Conservation (phyloP, 2,888 invertebrate genomes). For the Rhingia campestris region DNA sequence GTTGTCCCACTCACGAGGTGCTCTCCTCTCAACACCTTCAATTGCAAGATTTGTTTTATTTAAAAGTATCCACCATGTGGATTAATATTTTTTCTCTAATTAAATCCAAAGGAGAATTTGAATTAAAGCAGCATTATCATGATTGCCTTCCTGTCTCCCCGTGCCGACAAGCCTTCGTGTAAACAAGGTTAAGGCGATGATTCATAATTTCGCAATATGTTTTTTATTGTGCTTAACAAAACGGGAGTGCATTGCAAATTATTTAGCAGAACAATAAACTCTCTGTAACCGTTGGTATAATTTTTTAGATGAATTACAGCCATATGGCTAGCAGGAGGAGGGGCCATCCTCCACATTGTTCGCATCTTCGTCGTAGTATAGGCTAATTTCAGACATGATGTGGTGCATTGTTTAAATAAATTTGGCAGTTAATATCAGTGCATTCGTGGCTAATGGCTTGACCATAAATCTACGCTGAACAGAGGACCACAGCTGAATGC, state of each 20-base stretch:
- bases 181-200: conserved; percentile 71
- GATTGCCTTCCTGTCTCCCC: conserved; percentile 1
- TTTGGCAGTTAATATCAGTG: conserved; percentile 50
- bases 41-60: conserved; percentile 54
- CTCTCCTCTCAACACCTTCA: conserved; percentile 54
- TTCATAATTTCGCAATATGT: conserved; percentile 57
- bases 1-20: neutral
- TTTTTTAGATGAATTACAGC: conserved; percentile 51
- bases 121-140: conserved; percentile 7
- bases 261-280: conserved; percentile 60
- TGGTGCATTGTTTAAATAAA: conserved; percentile 36
- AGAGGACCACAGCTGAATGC: conserved; percentile 2
- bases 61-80: conserved; percentile 37
- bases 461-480: conserved; percentile 19
- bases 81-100: conserved; percentile 38
- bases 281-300: conserved; percentile 6
- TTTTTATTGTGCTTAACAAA: conserved; percentile 39
- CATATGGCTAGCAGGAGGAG: conserved; percentile 36
- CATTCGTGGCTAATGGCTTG: conserved; percentile 23
- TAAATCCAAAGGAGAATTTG: conserved; percentile 54
- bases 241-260: conserved; percentile 37
- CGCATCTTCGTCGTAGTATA: neutral
- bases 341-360: conserved; percentile 14
- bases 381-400: conserved; percentile 55
- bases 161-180: conserved; percentile 31